Percentiles rank a stretch among this genome's conserved stretches.
phyloP scores from a whole-genome alignment of 2,888 invertebrate genomes.

The Pseudeuparius sepicola region DNA sequence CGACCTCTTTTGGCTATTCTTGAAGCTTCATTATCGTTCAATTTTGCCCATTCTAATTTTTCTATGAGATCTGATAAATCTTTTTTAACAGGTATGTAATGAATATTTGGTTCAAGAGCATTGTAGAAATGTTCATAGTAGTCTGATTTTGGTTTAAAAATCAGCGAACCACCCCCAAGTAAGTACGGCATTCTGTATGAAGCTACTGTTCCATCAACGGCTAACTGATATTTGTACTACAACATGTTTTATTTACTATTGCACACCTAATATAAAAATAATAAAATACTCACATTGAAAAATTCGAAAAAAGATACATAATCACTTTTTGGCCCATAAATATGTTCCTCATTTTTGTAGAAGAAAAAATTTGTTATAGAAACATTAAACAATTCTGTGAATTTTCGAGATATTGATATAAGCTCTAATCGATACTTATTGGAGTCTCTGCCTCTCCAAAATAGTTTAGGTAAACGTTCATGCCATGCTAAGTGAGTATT shows the following conservation, averaged over 20 bases:
- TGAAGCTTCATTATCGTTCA: slow-evolving; percentile 57
- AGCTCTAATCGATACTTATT: slow-evolving; percentile 74
- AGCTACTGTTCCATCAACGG: slow-evolving; percentile 93
- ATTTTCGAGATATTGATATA: slow-evolving; percentile 61
- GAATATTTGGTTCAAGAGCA: slow-evolving; percentile 61
- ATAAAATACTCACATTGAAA: slow-evolving; percentile 78
- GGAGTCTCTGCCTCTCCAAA: slow-evolving; percentile 92
- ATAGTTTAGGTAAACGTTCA: slow-evolving; percentile 60
- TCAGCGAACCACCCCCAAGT: slow-evolving; percentile 74
- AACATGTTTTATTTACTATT: slow-evolving; percentile 26
- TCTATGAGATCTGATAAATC: slow-evolving; percentile 75
- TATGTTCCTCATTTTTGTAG: slow-evolving; percentile 70
- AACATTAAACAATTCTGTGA: slow-evolving; percentile 78
- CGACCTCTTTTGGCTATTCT: slow-evolving; percentile 57
- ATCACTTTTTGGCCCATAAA: slow-evolving; percentile 77
- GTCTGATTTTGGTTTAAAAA: slow-evolving; percentile 87
- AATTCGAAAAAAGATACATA: slow-evolving; percentile 88
- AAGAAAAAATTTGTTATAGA: slow-evolving; percentile 95
- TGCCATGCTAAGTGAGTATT: slow-evolving; percentile 63
- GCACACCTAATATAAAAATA: neutral
- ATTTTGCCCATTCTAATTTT: slow-evolving; percentile 65
- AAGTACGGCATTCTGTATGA: slow-evolving; percentile 91
- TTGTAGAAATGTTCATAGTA: slow-evolving; percentile 93
- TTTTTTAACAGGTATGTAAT: slow-evolving; percentile 72
- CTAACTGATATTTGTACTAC: slow-evolving; percentile 91